A percentile compares a stretch with the other conserved stretches of the same genome.
Evolutionary conservation across 2,113 vertebrate species (phyloP).

Genomic region (Nannobrachium achirus): DNA sequence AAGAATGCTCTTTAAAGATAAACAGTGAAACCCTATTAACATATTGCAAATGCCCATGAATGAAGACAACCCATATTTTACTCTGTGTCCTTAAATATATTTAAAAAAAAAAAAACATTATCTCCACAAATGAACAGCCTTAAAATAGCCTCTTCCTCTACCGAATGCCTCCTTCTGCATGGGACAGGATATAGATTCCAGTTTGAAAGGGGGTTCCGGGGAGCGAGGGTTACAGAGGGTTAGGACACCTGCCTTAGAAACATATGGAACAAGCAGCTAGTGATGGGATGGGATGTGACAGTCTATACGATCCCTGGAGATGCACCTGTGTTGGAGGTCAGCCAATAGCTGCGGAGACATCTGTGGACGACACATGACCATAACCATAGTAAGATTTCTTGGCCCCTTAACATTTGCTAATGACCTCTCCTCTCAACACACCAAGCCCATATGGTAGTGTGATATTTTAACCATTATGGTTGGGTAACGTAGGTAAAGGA

Average conservation of each 20-base stretch:
- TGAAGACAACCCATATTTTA: not conserved
- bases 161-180: slow-evolving; percentile 19
- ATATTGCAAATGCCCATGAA: not conserved
- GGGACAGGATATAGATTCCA: slow-evolving; percentile 15
- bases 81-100: not conserved
- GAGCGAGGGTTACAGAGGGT: slow-evolving; percentile 30
- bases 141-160: slow-evolving; percentile 49
- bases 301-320: slow-evolving; percentile 53
- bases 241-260: slow-evolving; percentile 54
- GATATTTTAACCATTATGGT: no score
- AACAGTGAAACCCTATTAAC: not conserved
- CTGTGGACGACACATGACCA: slow-evolving; percentile 37
- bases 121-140: slow-evolving; percentile 15
- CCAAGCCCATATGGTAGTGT: no score
- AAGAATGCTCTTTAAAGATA: not conserved
- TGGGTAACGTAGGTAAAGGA: no score
- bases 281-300: slow-evolving; percentile 71
- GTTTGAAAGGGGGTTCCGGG: slow-evolving; percentile 3
- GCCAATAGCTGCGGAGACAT: slow-evolving; percentile 50
- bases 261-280: slow-evolving; percentile 63
- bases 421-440: no score
- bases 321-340: slow-evolving; percentile 58
- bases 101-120: not conserved
- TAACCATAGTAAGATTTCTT: slow-evolving; percentile 20
- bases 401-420: not conserved